Evolutionary conservation across 1,140 invertebrate genomes (phyloP), one percentile per base, ranked within the genome.

Genomic region (Olivierus martensii): DNA sequence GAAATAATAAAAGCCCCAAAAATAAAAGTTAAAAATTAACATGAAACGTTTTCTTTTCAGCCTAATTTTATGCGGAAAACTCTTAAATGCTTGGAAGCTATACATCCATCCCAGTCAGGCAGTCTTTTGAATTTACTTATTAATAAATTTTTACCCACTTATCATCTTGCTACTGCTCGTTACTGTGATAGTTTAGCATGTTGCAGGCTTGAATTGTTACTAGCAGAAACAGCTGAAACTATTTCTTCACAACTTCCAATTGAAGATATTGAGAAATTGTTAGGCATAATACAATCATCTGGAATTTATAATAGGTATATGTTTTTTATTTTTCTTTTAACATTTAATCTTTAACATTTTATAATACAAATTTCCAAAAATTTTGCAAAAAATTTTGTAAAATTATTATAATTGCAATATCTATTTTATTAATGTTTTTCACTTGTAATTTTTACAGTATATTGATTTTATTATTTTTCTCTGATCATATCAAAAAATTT

Each of bases 91-190:
- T 64, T 83, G 18, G 79, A 82, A 64, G 75, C 75, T n/a, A 75
- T 78, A 4, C 82, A 84, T 64, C 68, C 73, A 7, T 72, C 70
- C 6, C 80, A 82, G 61, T 80, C 75, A 57, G 80, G 81, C 3
- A 69, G 75, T 3, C 65, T 83, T 2, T 62, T 84, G 3, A 69
- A 63, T 2, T 62, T 76, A 41, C 59, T 84, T 4, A 67, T 82
- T 12, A 75, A 78, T 28, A 72, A 73, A 59, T 70, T 84, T 38
- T 64, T 83, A 2, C 65, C 70, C 14, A 72, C 73, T 14, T 73
- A 74, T 18, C 77, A 81, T 61, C 63, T 82, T 38, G 74, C 75
- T 6, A 61, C 83, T 5, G 73, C 75, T 0, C 66, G 78, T 34
- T 71, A 76, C 55, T 77, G 78, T 34, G 73, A 76, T 18, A 74